Percentiles rank a stretch among this genome's conserved stretches.
Evolutionary conservation across 2,797 vertebrate species (phyloP).

Genomic region (Cuculus canorus): DNA sequence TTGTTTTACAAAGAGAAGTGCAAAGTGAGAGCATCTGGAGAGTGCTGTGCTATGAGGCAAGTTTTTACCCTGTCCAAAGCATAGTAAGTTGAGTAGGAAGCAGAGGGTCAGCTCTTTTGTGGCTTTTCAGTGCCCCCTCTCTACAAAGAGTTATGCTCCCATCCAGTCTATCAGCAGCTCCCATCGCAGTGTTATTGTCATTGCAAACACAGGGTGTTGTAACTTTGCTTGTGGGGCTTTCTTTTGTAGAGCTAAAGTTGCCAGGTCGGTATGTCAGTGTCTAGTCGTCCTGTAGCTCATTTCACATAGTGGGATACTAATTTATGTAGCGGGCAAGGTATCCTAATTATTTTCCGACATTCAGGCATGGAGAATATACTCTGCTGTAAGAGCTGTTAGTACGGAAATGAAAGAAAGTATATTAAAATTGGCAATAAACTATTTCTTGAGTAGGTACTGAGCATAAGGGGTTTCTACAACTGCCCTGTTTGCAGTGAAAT

Average conservation of each 20-base stretch:
- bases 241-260: neutral
- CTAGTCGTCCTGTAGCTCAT: neutral
- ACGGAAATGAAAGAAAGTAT: neutral
- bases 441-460: neutral
- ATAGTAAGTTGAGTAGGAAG: neutral
- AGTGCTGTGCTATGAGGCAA: neutral
- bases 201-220: neutral
- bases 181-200: neutral
- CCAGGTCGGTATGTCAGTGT: neutral
- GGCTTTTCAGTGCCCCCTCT: conserved; percentile 1
- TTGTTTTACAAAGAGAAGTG: neutral
- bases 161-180: neutral
- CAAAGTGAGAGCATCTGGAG: neutral
- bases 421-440: neutral
- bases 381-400: neutral
- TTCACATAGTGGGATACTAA: neutral
- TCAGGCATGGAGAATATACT: neutral
- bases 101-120: neutral
- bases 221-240: neutral
- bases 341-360: neutral
- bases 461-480: neutral
- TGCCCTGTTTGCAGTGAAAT: neutral
- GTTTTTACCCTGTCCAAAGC: neutral
- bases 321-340: neutral
- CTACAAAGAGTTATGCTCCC: neutral